Evolutionary conservation across 2,113 vertebrate species (phyloP).

Genomic region (Lepus europaeus): DNA sequence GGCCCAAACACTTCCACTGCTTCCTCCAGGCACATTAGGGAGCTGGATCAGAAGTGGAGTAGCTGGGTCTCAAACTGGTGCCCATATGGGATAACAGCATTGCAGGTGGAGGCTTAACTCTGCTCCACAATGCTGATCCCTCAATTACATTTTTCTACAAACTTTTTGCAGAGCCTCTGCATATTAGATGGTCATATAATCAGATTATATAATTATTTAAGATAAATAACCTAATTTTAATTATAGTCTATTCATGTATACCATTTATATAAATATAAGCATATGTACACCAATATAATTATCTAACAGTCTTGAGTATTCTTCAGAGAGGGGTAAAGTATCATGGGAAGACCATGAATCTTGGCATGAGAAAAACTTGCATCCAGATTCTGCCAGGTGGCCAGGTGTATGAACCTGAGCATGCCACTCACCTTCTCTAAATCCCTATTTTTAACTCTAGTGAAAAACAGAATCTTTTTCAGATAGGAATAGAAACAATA

Average conservation of each 20-base stretch:
- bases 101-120: no score
- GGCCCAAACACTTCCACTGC: no score
- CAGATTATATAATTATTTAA: constrained; percentile 5
- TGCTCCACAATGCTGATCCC: no score
- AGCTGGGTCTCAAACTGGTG: no score
- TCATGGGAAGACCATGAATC: neutral
- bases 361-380: neutral
- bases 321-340: neutral
- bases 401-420: neutral
- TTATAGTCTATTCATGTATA: neutral
- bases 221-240: neutral
- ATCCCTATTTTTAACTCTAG: neutral
- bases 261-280: constrained; percentile 1
- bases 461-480: neutral
- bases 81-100: no score
- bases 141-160: no score
- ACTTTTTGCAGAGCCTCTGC: no score
- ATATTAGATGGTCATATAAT: neutral
- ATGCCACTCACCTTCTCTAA: neutral
- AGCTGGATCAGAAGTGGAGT: no score
- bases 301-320: neutral
- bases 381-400: neutral
- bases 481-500: neutral
- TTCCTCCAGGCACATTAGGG: no score
- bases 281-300: neutral